Evolutionary conservation across 2,888 invertebrate genomes (phyloP).

Genomic region (Polietes domitor): DNA sequence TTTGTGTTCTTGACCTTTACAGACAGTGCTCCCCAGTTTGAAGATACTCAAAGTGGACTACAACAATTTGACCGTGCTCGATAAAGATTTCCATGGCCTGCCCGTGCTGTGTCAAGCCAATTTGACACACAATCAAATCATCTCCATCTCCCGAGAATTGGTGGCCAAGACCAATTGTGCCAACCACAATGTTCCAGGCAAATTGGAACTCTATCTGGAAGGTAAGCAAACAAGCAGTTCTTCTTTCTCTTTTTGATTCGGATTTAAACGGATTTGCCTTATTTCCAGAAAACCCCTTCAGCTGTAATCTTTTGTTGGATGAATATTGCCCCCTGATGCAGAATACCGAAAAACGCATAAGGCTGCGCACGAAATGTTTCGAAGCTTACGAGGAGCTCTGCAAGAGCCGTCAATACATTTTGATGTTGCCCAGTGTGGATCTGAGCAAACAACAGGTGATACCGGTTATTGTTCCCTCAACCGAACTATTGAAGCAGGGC

Average conservation of each 20-base stretch:
- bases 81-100: slow-evolving; percentile 91
- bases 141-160: slow-evolving; percentile 87
- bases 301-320: slow-evolving; percentile 87
- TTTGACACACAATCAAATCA: slow-evolving; percentile 89
- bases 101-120: slow-evolving; percentile 91
- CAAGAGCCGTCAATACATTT: slow-evolving; percentile 66
- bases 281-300: slow-evolving; percentile 88
- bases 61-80: slow-evolving; percentile 88
- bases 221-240: slow-evolving; percentile 81
- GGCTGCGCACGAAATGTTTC: slow-evolving; percentile 85
- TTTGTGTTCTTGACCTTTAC: slow-evolving; percentile 68
- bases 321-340: slow-evolving; percentile 87
- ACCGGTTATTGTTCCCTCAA: slow-evolving; percentile 77
- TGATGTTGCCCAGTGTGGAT: slow-evolving; percentile 75
- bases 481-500: slow-evolving; percentile 71
- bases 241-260: no score
- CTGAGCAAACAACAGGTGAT: slow-evolving; percentile 75
- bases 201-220: slow-evolving; percentile 88
- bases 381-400: slow-evolving; percentile 79
- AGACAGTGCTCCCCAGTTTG: slow-evolving; percentile 90
- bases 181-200: slow-evolving; percentile 87
- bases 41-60: slow-evolving; percentile 89
- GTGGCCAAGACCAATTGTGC: slow-evolving; percentile 91
- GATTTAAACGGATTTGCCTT: no score
- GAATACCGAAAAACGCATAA: slow-evolving; percentile 87